Base-by-base conservation (phyloP, 2,113 vertebrate genomes). In the Fukomys damarensis region DNA sequence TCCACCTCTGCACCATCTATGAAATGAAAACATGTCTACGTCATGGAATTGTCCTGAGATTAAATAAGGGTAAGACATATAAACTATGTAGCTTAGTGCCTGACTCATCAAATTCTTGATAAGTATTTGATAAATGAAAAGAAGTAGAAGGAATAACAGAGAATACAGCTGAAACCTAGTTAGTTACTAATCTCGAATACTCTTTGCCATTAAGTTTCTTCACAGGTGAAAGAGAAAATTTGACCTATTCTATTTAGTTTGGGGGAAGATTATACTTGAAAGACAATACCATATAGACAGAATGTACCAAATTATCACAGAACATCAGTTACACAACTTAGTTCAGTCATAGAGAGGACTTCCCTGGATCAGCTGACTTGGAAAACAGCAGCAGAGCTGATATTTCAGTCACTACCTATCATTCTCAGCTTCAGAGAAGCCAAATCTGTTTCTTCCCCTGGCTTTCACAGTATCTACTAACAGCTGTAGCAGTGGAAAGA, bases 401-500 rank as follows among this genome's bases (percentile, higher is more conserved):
- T 80, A 83, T 76, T 96, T 87, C 74, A 35, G 49, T 89, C 89
- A 92, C 79, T 74, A 54, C 82, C 86, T 87, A 41, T 91, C 87
- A 93, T 74, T 94, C 65, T 85, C 72, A 82, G 9, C 86, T 65
- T 93, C n/a, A 89, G 54, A 89, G 61, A 94, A 70, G 77, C 41
- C 86, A 96, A 95, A 91, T 91, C 74, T 80, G 85, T 74, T 81
- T 97, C 89, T 95, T 89, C 63, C 49, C 30, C 74, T 85, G 7
- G 41, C 86, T 81, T 94, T 94, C 68, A 72, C 79, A 93, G 81
- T 93, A 54, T 86, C 82, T 70, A 81, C 80, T 77, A 89, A 94
- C 96, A 97, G 83, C 91, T 97, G 92, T 52, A 92, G 68, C 59
- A 89, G 92, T 94, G 95, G 98, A 97, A 98, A 97, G 83, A 97